These are phyloP conservation scores for Cloeon dipterum DNA, from an alignment of 2,888 invertebrate species.

Conservation along the genomic window DNA sequence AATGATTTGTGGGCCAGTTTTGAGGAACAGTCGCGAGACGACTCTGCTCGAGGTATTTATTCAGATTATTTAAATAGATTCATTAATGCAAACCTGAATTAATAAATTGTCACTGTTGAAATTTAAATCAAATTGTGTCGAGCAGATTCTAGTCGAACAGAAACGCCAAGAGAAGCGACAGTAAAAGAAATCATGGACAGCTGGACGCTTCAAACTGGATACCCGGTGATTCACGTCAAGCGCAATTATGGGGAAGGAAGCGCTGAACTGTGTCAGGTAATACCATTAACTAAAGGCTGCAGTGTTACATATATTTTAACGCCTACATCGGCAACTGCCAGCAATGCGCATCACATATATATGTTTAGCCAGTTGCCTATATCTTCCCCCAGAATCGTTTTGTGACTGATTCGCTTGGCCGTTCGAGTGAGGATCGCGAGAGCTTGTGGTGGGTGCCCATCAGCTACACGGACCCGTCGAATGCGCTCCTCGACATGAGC, in stretches of 20 bases:
- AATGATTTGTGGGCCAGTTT: conserved; percentile 22
- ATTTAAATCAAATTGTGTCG: too few species aligned
- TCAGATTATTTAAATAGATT: too few species aligned
- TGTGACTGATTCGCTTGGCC: not conserved
- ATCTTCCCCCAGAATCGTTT: conserved; percentile 1
- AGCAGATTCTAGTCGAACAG: not conserved
- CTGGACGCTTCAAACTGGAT: conserved; percentile 21
- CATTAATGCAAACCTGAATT: too few species aligned
- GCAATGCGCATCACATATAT: too few species aligned
- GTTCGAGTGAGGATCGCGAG: not conserved
- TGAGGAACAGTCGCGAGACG: conserved; percentile 15
- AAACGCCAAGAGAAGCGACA: conserved; percentile 11
- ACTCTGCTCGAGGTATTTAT: conserved; percentile 8
- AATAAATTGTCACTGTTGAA: too few species aligned
- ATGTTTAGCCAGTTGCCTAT: too few species aligned
- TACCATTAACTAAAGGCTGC: too few species aligned
- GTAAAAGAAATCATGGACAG: conserved; percentile 19
- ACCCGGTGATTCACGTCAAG: conserved; percentile 11
- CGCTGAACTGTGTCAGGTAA: conserved; percentile 12
- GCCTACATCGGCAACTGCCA: too few species aligned
- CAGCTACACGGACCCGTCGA: conserved; percentile 17
- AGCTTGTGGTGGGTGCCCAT: conserved; percentile 25
- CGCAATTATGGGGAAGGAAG: conserved; percentile 10
- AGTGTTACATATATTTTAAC: too few species aligned
- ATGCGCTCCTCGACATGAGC: conserved; percentile 14